These are phyloP conservation scores for Centropus unirufus DNA, from an alignment of 2,113 vertebrate species.

Conservation along the genomic window DNA sequence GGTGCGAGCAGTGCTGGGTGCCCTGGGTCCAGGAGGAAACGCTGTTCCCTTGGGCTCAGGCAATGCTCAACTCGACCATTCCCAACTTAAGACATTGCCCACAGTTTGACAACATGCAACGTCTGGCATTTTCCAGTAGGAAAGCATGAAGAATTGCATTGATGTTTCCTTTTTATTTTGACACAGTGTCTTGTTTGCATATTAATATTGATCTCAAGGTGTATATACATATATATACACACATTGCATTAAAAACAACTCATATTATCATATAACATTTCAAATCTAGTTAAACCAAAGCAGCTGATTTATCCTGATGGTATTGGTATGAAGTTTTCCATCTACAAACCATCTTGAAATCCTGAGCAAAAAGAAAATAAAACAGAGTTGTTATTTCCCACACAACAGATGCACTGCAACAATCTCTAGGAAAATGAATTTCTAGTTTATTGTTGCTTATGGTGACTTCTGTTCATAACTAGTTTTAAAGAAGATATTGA, in stretches of 20 bases:
- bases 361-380: background rate
- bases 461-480: background rate
- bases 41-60: background rate
- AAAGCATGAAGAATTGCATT: background rate
- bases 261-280: background rate
- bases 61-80: background rate
- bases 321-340: background rate
- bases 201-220: conserved; percentile 26
- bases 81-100: background rate
- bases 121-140: background rate
- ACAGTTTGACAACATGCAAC: background rate
- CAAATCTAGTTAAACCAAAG: background rate
- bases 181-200: conserved; percentile 21
- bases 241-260: background rate
- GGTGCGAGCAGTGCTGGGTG: background rate
- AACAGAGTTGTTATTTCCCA: conserved; percentile 16
- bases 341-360: conserved; percentile 4
- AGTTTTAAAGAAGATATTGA: background rate
- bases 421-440: background rate
- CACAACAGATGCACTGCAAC: conserved; percentile 35
- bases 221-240: background rate
- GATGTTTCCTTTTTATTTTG: conserved; percentile 2
- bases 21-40: background rate
- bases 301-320: conserved; percentile 1
- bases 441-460: background rate